phyloP scores from a whole-genome alignment of 2,113 vertebrate species.

The Poicephalus gulielmi region DNA sequence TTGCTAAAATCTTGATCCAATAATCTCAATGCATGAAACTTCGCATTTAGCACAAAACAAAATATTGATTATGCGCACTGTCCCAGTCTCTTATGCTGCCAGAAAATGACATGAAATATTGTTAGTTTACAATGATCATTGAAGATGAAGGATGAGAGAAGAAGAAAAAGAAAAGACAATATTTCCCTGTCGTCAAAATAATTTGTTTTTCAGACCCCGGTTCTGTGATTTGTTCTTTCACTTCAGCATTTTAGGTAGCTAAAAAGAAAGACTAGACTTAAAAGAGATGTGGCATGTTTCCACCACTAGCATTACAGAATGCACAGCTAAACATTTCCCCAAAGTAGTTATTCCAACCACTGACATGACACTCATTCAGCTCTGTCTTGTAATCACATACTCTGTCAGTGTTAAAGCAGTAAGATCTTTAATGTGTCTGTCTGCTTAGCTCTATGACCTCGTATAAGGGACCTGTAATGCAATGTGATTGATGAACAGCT shows the following conservation, averaged over 20 bases:
- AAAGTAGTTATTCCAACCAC: neutral
- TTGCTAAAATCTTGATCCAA: neutral
- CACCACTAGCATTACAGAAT: neutral
- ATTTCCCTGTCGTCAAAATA: neutral
- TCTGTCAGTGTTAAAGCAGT: neutral
- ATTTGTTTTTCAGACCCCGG: neutral
- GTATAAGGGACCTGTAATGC: neutral
- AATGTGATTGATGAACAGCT: neutral
- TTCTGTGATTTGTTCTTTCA: neutral
- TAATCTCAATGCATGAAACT: neutral
- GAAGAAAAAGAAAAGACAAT: neutral
- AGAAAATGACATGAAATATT: neutral
- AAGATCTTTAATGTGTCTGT: neutral
- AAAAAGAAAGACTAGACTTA: neutral
- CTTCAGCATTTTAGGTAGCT: neutral
- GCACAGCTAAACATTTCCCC: neutral
- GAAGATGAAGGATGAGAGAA: neutral
- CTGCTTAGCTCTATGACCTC: neutral
- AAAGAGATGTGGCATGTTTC: neutral
- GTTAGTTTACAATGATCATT: rapidly evolving
- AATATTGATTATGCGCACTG: neutral
- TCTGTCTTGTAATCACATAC: neutral
- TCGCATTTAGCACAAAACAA: neutral
- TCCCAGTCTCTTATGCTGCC: neutral
- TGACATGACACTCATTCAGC: neutral